Base-by-base conservation (phyloP, 1,140 invertebrate genomes). In the Aphaenogaster ashmeadi region DNA sequence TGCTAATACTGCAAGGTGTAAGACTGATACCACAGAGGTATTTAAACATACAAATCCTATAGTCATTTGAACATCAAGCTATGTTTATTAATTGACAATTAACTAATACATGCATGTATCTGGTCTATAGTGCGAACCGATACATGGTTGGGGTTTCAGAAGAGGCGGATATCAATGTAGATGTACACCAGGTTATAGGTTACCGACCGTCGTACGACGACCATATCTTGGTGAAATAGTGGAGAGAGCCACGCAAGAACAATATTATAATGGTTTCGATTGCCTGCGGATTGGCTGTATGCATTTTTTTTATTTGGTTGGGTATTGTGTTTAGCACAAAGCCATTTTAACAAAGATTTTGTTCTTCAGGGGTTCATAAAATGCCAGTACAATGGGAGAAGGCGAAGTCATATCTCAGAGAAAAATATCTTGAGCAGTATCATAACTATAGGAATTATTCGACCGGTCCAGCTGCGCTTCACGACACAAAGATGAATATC, bases 121-220 rank as follows among this genome's bases (percentile, higher is more conserved):
- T 69, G 62, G 44, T 90, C 87, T 56, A 3, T 93, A 99, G 98
- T 99, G 99, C 96, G 99, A 99, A 96, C 99, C 99, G 0, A 94
- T 99, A 36, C 97, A 99, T 94, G 99, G 99, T 5, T 99, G 98
- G 97, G 99, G 99, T 50, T 99, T 99, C 93, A 96, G 98, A 88
- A 96, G 99, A 93, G 99, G 99, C 80, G 99, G 98, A 36, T 99
- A 99, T 95, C 98, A 99, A 94, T 99, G 98, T 95, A 96, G 98
- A 88, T 99, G 99, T 96, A 96, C 97, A 91, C 99, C 99, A 7
- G 98, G 99, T 4, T 98, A 96, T 93, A 96, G 99, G 87, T 96
- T 99, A 84, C 99, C 99, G 0, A 97, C 97, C 89, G 97, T 98
- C 38, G 98, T 99, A 27, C 96, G 98, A 88, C 96, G 98, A 80